Evolutionary conservation across 1,140 invertebrate genomes (phyloP).

Genomic region (Formica selysi): DNA sequence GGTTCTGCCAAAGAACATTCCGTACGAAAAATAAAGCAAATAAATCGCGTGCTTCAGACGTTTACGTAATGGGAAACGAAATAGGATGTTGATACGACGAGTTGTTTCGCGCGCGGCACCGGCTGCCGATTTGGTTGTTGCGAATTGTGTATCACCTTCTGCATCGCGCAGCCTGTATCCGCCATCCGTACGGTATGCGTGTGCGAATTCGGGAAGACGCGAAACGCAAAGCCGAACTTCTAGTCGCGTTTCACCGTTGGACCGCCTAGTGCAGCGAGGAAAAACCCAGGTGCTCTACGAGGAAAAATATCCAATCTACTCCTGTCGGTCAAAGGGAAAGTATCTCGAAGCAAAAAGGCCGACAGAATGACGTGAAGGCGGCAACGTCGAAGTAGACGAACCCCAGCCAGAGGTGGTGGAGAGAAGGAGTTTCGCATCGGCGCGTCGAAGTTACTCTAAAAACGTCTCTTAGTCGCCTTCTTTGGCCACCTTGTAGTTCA

Average conservation of each 20-base stretch:
- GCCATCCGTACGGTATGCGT: background rate
- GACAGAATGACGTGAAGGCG: constrained; percentile 61
- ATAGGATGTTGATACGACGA: constrained; percentile 82
- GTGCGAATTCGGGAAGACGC: constrained; percentile 3
- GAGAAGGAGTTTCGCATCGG: constrained; percentile 37
- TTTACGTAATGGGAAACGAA: constrained; percentile 83
- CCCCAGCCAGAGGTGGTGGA: background rate
- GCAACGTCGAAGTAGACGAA: constrained; percentile 61
- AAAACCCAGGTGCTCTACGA: constrained; percentile 58
- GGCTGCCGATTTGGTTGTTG: constrained; percentile 7
- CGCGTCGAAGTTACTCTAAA: constrained; percentile 40
- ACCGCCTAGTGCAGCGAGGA: constrained; percentile 35
- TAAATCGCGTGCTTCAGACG: constrained; percentile 81
- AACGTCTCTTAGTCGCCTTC: constrained; percentile 52
- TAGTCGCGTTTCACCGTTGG: background rate
- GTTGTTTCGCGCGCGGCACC: constrained; percentile 62
- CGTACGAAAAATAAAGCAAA: constrained; percentile 82
- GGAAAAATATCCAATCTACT: constrained; percentile 76
- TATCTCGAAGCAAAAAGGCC: constrained; percentile 63
- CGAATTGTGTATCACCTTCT: constrained; percentile 18
- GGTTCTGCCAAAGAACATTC: constrained; percentile 81
- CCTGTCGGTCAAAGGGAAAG: constrained; percentile 73
- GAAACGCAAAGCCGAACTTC: background rate
- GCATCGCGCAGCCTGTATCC: background rate
- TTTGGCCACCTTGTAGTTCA: constrained; percentile 31